Evolutionary conservation across 1,140 invertebrate genomes (phyloP).

Genomic region (Brevipalpus yothersi): DNA sequence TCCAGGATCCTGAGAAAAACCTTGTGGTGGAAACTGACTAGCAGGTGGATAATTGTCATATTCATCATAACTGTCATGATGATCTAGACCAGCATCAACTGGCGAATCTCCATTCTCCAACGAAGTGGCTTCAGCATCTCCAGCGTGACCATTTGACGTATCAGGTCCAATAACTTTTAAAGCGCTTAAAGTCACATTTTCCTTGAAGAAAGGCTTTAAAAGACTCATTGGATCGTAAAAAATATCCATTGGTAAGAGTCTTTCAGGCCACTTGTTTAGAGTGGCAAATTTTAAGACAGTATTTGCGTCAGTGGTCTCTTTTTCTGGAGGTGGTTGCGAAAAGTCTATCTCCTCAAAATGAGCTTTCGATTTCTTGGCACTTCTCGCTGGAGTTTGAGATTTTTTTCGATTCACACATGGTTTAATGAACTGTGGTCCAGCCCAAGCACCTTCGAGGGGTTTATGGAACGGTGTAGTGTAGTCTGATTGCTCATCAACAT

Average conservation of each 20-base stretch:
- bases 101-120: conserved; percentile 9
- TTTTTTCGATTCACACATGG: conserved; percentile 1
- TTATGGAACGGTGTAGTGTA: conserved; percentile 41
- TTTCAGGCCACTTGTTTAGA: background rate
- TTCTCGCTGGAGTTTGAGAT: background rate
- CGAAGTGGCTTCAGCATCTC: conserved; percentile 17
- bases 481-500: conserved; percentile 13
- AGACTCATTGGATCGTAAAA: background rate
- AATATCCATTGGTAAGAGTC: background rate
- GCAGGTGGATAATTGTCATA: conserved; percentile 4
- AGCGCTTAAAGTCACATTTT: background rate
- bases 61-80: background rate
- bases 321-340: background rate
- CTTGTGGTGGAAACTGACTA: background rate
- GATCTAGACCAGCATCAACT: background rate
- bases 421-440: conserved; percentile 42
- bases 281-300: background rate
- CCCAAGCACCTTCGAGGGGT: conserved; percentile 37
- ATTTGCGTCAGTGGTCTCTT: conserved; percentile 9
- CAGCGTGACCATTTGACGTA: conserved; percentile 16
- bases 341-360: conserved; percentile 19
- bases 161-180: background rate
- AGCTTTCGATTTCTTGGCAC: background rate
- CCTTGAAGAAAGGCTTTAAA: background rate
- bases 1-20: background rate